phyloP scores from a whole-genome alignment of 1,140 invertebrate species.

The Diplogasteroides magnus region DNA sequence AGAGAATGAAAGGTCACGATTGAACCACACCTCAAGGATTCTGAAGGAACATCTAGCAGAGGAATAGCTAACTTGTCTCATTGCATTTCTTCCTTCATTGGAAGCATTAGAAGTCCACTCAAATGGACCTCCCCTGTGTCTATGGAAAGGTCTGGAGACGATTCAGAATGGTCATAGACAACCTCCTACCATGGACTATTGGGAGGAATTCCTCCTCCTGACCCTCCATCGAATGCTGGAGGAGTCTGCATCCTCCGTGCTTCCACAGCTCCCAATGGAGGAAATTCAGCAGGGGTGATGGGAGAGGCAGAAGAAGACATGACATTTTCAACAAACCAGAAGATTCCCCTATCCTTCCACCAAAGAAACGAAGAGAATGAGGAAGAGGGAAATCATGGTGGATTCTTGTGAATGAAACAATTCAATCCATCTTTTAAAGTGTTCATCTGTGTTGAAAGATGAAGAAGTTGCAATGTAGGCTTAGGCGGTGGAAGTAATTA shows the following conservation, averaged over 20 bases:
- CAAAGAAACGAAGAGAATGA: too few species aligned
- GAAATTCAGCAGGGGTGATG: background rate
- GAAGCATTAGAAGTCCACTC: background rate
- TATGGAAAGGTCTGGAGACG: background rate
- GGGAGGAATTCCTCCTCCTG: too few species aligned
- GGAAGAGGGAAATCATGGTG: too few species aligned
- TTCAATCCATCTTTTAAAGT: too few species aligned
- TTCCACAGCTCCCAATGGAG: background rate
- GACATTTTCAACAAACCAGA: background rate
- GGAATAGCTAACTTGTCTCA: background rate
- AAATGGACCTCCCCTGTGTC: background rate
- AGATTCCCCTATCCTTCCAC: background rate
- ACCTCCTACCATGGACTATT: too few species aligned
- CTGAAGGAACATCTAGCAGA: too few species aligned
- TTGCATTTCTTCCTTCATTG: background rate
- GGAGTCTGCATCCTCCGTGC: background rate
- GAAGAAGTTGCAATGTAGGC: too few species aligned
- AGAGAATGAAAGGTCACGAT: too few species aligned
- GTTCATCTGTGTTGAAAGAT: too few species aligned
- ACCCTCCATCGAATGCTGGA: background rate
- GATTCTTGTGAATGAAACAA: too few species aligned
- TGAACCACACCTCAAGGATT: too few species aligned
- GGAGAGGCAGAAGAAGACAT: background rate
- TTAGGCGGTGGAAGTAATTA: too few species aligned
- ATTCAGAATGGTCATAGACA: background rate